Percentiles rank a stretch among this genome's conserved stretches.
These are phyloP conservation scores for Andrena trimmerana DNA, from an alignment of 2,888 invertebrate genomes.

Conservation along the genomic window DNA sequence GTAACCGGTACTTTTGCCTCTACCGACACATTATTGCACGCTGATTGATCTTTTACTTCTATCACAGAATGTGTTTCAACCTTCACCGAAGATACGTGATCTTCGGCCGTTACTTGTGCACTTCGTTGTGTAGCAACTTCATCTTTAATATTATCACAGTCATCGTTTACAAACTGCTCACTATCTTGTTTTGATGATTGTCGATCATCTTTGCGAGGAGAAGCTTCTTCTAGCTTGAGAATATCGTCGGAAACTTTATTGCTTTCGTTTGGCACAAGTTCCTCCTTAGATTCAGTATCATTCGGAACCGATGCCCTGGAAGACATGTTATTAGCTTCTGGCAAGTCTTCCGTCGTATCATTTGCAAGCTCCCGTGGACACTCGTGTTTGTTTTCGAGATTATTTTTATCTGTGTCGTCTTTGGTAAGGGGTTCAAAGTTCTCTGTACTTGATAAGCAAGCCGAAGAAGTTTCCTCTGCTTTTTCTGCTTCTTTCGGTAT, in stretches of 20 bases:
- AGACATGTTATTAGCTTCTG: slow-evolving; percentile 32
- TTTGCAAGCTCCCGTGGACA: neutral
- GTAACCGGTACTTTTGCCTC: neutral
- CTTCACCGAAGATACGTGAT: slow-evolving; percentile 24
- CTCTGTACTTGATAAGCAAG: neutral
- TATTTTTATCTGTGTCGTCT: slow-evolving; percentile 18
- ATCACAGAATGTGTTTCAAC: slow-evolving; percentile 54
- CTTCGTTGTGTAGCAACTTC: slow-evolving; percentile 23
- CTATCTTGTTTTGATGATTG: slow-evolving; percentile 15
- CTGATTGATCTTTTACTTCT: slow-evolving; percentile 43
- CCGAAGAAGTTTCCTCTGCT: neutral
- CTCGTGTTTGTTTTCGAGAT: neutral
- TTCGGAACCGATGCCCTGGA: slow-evolving; percentile 32
- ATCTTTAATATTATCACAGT: slow-evolving; percentile 57
- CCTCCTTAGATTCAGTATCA: slow-evolving; percentile 4
- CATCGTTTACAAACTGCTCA: slow-evolving; percentile 32
- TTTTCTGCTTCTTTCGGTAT: slow-evolving; percentile 6
- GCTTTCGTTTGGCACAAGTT: slow-evolving; percentile 17
- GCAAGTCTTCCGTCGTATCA: slow-evolving; percentile 2
- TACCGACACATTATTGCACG: slow-evolving; percentile 14
- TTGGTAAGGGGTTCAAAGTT: slow-evolving; percentile 20
- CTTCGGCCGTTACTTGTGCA: slow-evolving; percentile 7
- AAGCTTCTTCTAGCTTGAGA: neutral
- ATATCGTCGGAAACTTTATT: slow-evolving; percentile 17
- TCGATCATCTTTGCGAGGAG: slow-evolving; percentile 27